Evolutionary conservation across 1,140 invertebrate species (phyloP).

Genomic region (Tetragnatha versicolor): DNA sequence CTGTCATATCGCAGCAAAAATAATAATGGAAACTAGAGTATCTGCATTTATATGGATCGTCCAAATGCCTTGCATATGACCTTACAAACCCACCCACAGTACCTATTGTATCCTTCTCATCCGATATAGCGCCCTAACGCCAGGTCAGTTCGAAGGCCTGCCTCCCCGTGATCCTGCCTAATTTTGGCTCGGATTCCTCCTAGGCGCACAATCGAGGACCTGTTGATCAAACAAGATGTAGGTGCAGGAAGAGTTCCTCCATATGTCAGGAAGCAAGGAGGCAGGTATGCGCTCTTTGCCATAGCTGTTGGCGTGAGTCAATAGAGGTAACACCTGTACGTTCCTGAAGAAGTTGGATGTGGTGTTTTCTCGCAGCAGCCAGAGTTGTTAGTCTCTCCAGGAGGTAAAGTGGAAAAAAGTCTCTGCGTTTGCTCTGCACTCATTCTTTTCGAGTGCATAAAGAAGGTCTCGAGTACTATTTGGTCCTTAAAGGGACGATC

Average conservation of each 20-base stretch:
- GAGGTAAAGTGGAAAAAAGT: constrained; percentile 45
- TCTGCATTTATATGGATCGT: no score
- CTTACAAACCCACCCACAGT: no score
- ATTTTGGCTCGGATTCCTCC: constrained; percentile 12
- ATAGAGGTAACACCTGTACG: constrained; percentile 50
- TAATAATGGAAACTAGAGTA: no score
- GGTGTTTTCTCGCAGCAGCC: constrained; percentile 45
- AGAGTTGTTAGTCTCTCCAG: constrained; percentile 46
- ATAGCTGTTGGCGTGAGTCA: constrained; percentile 47
- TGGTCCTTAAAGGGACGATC: constrained; percentile 34
- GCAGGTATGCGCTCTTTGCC: constrained; percentile 44
- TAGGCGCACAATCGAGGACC: constrained; percentile 6
- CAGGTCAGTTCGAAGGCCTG: background rate
- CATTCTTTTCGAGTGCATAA: constrained; percentile 31
- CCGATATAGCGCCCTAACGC: background rate
- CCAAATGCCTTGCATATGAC: no score
- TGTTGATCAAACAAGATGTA: constrained; percentile 50
- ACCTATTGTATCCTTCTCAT: background rate
- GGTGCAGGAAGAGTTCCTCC: constrained; percentile 40
- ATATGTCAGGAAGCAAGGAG: background rate
- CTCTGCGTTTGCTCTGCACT: constrained; percentile 45
- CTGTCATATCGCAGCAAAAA: no score
- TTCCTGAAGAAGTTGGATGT: constrained; percentile 48
- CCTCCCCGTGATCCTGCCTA: constrained; percentile 5
- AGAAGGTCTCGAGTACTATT: constrained; percentile 41